Percentiles rank a stretch among this genome's conserved stretches.
Evolutionary conservation across 2,888 invertebrate species (phyloP).

Genomic region (Morpho deidamia): DNA sequence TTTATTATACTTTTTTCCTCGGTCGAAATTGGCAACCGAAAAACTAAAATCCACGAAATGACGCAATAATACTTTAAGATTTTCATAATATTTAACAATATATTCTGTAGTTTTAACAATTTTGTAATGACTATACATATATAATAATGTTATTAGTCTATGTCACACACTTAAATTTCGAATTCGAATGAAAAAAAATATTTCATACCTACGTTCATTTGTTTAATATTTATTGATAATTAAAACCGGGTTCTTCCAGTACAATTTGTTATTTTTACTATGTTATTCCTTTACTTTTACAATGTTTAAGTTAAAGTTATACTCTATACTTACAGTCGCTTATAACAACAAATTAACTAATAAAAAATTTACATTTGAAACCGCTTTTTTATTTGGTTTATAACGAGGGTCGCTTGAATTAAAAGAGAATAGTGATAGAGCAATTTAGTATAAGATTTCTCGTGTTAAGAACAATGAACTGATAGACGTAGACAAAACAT

Average conservation of each 20-base stretch:
- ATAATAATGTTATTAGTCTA: too few species aligned
- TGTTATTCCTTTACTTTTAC: slow-evolving; percentile 11
- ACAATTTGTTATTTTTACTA: slow-evolving; percentile 35
- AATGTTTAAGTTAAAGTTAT: slow-evolving; percentile 38
- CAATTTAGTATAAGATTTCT: too few species aligned
- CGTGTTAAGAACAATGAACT: too few species aligned
- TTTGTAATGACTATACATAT: slow-evolving; percentile 25
- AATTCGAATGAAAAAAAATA: too few species aligned
- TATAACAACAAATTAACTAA: slow-evolving; percentile 55
- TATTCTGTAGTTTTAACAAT: slow-evolving; percentile 13
- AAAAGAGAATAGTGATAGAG: too few species aligned
- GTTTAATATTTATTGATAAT: slow-evolving; percentile 11
- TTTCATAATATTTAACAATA: slow-evolving; percentile 8
- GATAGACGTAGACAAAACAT: too few species aligned
- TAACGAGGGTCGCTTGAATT: too few species aligned
- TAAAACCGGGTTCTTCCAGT: slow-evolving; percentile 44
- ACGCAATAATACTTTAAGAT: background rate
- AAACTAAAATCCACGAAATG: background rate
- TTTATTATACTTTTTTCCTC: slow-evolving; percentile 1
- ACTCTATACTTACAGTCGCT: slow-evolving; percentile 53
- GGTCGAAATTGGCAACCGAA: background rate
- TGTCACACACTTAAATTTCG: background rate
- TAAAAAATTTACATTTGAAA: slow-evolving; percentile 32
- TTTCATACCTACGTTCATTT: too few species aligned
- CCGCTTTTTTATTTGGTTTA: background rate